phyloP scores from a whole-genome alignment of 2,113 vertebrate species.

The Lamprotornis superbus region DNA sequence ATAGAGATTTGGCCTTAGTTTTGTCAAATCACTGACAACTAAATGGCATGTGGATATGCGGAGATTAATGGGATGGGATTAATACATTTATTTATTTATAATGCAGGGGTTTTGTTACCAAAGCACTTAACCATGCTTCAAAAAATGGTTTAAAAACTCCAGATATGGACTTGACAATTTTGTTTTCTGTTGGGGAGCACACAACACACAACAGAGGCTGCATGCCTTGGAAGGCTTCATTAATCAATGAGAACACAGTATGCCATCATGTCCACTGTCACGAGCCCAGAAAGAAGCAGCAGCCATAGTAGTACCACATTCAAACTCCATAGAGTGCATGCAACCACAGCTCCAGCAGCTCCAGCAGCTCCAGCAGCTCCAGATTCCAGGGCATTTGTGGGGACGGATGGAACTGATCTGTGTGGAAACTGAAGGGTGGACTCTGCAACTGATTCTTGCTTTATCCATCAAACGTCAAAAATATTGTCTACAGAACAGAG shows the following conservation, averaged over 20 bases:
- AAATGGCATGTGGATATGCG: neutral
- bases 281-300: neutral
- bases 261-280: neutral
- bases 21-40: neutral
- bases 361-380: neutral
- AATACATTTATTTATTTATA: neutral
- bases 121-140: neutral
- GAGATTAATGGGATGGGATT: neutral
- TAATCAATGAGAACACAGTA: neutral
- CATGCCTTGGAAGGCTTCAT: neutral
- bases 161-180: neutral
- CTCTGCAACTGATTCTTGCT: neutral
- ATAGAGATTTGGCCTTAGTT: neutral
- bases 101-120: fast-evolving
- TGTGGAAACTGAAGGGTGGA: neutral
- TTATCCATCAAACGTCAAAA: neutral
- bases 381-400: neutral
- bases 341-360: neutral
- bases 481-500: neutral
- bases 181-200: neutral
- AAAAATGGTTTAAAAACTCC: neutral
- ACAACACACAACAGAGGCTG: neutral
- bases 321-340: neutral
- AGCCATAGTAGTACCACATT: neutral
- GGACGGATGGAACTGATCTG: neutral